Base-by-base conservation (phyloP, 2,113 vertebrate species). In the Brienomyrus longianalis region DNA sequence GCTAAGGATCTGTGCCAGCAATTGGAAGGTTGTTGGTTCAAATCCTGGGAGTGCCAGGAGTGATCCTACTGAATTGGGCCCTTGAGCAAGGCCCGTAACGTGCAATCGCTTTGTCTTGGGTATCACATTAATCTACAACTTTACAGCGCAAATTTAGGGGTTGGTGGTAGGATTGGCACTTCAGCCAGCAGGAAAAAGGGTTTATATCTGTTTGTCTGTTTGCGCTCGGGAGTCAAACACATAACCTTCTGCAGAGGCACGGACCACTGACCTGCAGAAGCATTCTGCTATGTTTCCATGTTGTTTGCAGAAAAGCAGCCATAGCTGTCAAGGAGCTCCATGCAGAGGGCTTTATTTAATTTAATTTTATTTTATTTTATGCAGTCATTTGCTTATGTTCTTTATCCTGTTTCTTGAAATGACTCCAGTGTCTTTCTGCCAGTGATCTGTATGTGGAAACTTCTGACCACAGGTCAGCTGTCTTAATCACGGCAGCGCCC, bases 121-220 rank as follows among this genome's bases (percentile, higher is more conserved):
- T 19, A 6, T 21, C 17, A 0, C 52, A 54, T 54, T 54, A 54
- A 54, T 54, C 4, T 54, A 54, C 52, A 54, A 54, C 1, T 54
- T 54, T 54, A 54, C 52, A 54, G 52, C 17, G 52, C 52, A 54
- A 6, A 54, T 54, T 54, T 21, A 54, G 52, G 52, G 17, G 17
- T 19, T 54, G 52, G 17, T 19, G 4, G 52, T 54, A 19, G 4
- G 52, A 54, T 54, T 54, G 52, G 52, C 50, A 15, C 13, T 51
- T 51, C 50, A 51, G 51, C 51, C 51, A 52, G 11, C 50, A 52
- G 13, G 15, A 52, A 52, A 52, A 93, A 92, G 56, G 88, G 89
- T 89, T 86, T 83, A 62, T 90, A 92, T 88, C 90, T 91, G 86
- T 56, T 86, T 27, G 91, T 92, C 94, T 31, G 31, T 31, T 31